A percentile compares a stretch with the other conserved stretches of the same genome.
Conservation (phyloP, 2,888 invertebrate genomes). For the Nymphalis polychloros region DNA sequence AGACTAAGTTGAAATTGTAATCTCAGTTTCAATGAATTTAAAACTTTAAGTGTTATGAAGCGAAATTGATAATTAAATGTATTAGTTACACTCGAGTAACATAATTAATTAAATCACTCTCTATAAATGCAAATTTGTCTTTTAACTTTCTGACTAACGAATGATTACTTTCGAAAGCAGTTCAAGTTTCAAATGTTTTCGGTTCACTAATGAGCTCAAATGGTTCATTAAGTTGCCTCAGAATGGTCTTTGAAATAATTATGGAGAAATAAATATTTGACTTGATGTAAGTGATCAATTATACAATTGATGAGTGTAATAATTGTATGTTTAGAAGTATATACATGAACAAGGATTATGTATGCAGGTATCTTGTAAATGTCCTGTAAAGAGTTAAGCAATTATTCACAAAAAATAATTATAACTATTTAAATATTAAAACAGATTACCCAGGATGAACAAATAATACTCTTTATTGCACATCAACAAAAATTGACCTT, state of each 20-base stretch:
- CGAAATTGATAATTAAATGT: neutral
- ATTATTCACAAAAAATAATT: no score
- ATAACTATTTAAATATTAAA: no score
- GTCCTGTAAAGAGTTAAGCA: no score
- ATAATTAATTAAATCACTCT: neutral
- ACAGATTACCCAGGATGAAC: no score
- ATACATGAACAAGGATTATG: no score
- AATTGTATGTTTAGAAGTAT: no score
- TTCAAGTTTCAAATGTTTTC: neutral
- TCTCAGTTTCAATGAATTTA: neutral
- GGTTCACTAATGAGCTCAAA: neutral
- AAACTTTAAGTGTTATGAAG: neutral
- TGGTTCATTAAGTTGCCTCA: neutral
- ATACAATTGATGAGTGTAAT: no score
- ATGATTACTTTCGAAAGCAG: neutral
- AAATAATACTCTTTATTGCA: no score
- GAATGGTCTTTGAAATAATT: neutral
- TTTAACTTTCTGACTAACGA: neutral
- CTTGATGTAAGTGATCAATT: no score
- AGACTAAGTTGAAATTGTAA: neutral
- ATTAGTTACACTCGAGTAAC: neutral
- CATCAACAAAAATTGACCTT: no score
- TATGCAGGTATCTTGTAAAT: no score
- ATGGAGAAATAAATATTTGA: neutral
- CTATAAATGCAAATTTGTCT: neutral